A percentile compares a stretch with the other conserved stretches of the same genome.
Conservation (phyloP, 2,113 vertebrate species). For the Regulus satrapa region DNA sequence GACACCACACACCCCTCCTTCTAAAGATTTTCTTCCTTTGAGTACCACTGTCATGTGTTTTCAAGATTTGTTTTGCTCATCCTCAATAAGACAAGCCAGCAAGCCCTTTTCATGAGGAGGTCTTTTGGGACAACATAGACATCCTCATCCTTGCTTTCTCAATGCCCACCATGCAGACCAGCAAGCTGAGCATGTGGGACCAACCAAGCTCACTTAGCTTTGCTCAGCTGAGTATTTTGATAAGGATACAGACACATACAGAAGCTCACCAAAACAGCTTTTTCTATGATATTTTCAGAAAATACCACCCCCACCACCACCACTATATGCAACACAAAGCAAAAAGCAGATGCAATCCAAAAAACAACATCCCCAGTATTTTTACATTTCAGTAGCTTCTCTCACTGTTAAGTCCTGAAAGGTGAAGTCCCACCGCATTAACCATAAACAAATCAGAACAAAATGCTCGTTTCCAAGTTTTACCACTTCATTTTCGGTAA, state of each 20-base stretch:
- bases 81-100: background rate
- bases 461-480: background rate
- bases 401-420: background rate
- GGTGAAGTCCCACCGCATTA: background rate
- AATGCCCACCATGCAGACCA: background rate
- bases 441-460: background rate
- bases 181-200: rapidly evolving
- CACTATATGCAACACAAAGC: background rate
- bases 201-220: background rate
- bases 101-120: rapidly evolving
- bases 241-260: background rate
- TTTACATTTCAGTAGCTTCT: background rate
- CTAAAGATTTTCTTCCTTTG: background rate
- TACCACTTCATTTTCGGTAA: background rate
- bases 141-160: background rate
- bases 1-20: background rate
- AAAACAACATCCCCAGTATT: background rate
- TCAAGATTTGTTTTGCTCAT: background rate
- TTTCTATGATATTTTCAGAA: background rate
- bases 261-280: background rate
- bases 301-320: rapidly evolving
- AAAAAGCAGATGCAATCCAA: background rate
- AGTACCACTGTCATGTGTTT: rapidly evolving
- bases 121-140: rapidly evolving
- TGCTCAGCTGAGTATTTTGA: background rate